Conservation (phyloP, 23 tunicate genomes). For the Styela plicata region DNA sequence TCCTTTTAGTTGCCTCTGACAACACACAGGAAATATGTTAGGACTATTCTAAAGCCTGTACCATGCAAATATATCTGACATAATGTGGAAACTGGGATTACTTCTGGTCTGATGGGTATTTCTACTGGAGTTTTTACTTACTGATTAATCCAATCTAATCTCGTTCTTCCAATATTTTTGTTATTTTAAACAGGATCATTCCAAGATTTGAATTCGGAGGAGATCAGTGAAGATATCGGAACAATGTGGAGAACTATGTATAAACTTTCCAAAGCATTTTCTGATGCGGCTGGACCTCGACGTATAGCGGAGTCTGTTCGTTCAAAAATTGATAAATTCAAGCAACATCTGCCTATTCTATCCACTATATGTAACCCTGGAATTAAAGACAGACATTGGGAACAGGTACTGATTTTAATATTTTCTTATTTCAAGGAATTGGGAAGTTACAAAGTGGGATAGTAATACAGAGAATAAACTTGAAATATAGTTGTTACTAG, state of each 20-base stretch:
- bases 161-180: no score
- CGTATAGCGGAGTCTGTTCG: slow-evolving; percentile 85
- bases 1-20: no score
- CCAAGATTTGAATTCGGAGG: slow-evolving; percentile 78
- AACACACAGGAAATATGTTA: no score
- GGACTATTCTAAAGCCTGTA: no score
- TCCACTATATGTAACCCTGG: slow-evolving; percentile 94
- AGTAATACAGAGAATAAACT: no score
- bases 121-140: no score
- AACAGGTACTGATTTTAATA: slow-evolving; percentile 48
- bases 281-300: slow-evolving; percentile 87
- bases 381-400: slow-evolving; percentile 96
- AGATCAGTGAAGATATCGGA: slow-evolving; percentile 76
- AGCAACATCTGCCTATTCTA: slow-evolving; percentile 82
- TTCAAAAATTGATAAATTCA: slow-evolving; percentile 92
- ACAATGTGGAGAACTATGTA: slow-evolving; percentile 87
- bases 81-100: no score
- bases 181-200: slow-evolving; percentile 52
- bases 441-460: neutral
- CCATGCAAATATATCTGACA: no score
- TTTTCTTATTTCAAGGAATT: neutral
- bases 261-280: slow-evolving; percentile 85
- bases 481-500: no score
- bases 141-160: no score
- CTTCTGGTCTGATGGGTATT: no score